Conservation (phyloP, 2,797 vertebrate genomes). For the Centropyge bicolor region DNA sequence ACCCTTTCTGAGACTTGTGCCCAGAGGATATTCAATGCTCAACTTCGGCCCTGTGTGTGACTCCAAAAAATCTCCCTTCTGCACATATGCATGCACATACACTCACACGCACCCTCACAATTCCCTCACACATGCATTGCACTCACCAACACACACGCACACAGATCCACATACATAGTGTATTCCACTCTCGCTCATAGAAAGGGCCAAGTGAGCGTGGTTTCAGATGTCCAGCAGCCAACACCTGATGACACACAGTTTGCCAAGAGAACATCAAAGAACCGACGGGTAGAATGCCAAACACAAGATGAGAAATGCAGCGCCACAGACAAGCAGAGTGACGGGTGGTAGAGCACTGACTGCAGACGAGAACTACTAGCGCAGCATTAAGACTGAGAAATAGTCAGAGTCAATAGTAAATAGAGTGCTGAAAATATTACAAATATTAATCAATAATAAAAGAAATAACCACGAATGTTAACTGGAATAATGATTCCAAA, state of each 20-base stretch:
- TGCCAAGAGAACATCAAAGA: slow-evolving; percentile 82
- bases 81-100: slow-evolving; percentile 51
- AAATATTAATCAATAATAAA: slow-evolving; percentile 48
- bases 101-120: slow-evolving; percentile 33
- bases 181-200: slow-evolving; percentile 58
- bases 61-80: slow-evolving; percentile 27
- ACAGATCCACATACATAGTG: slow-evolving; percentile 48
- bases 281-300: slow-evolving; percentile 81
- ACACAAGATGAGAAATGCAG: slow-evolving; percentile 84
- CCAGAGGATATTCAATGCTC: slow-evolving; percentile 44
- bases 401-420: slow-evolving; percentile 83
- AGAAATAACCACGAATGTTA: slow-evolving; percentile 36
- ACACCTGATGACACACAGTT: slow-evolving; percentile 84
- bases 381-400: slow-evolving; percentile 68
- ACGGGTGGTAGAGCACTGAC: slow-evolving; percentile 79
- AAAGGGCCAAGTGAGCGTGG: slow-evolving; percentile 67
- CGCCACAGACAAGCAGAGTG: slow-evolving; percentile 85
- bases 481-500: slow-evolving; percentile 37
- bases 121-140: slow-evolving; percentile 36
- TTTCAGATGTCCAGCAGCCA: slow-evolving; percentile 78
- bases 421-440: slow-evolving; percentile 43
- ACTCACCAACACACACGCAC: slow-evolving; percentile 34
- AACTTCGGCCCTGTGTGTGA: slow-evolving; percentile 52
- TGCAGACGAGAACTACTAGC: slow-evolving; percentile 71
- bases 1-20: slow-evolving; percentile 45